Evolutionary conservation across 2,888 invertebrate genomes (phyloP).

Genomic region (Oligia strigilis): DNA sequence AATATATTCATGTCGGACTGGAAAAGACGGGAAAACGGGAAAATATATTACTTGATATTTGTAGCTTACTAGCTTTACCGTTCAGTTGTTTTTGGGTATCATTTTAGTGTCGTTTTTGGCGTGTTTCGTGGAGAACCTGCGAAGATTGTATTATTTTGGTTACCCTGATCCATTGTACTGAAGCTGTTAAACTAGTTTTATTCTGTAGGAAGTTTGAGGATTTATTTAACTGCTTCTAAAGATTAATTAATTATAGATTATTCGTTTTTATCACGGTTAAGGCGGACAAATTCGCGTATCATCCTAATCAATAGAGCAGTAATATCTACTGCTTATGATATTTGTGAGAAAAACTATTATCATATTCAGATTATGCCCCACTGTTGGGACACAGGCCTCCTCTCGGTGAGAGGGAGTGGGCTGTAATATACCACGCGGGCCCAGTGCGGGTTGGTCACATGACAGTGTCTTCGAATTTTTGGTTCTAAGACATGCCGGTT

Average conservation of each 20-base stretch:
- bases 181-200: background rate
- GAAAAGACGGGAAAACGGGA: slow-evolving; percentile 22
- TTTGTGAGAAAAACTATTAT: too few species aligned
- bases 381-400: too few species aligned
- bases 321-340: too few species aligned
- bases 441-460: too few species aligned
- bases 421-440: too few species aligned
- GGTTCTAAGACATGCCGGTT: too few species aligned
- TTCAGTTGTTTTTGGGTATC: slow-evolving; percentile 11
- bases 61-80: slow-evolving; percentile 22
- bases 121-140: background rate
- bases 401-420: too few species aligned
- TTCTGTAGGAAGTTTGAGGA: background rate
- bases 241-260: background rate
- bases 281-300: too few species aligned
- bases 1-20: slow-evolving; percentile 58
- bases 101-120: slow-evolving; percentile 21
- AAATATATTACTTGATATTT: slow-evolving; percentile 57
- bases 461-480: too few species aligned
- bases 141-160: background rate
- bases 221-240: background rate
- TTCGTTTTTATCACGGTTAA: too few species aligned
- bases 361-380: too few species aligned
- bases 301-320: too few species aligned
- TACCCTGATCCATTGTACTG: background rate